Evolutionary conservation across 2,113 vertebrate genomes (phyloP).

Genomic region (Apodemus sylvaticus): DNA sequence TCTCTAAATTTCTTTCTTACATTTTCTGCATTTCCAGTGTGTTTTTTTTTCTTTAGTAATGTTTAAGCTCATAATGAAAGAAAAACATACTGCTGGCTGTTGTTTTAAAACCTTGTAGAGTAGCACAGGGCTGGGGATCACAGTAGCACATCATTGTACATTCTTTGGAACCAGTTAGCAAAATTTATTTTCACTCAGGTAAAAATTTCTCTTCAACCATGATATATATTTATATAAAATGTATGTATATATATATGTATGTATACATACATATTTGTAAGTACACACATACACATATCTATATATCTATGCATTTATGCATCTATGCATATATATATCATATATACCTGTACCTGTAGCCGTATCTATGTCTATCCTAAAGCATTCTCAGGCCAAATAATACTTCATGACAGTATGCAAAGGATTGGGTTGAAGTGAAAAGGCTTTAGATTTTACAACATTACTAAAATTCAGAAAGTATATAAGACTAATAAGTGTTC

Average conservation of each 20-base stretch:
- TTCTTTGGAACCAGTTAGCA: background rate
- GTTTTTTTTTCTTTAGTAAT: background rate
- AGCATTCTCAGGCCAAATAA: slow-evolving; percentile 7
- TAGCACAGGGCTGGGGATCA: background rate
- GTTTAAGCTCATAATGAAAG: background rate
- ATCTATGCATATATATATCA: too few relatives aligned
- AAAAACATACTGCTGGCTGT: background rate
- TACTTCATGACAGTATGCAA: background rate
- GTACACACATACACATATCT: background rate
- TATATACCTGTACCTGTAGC: too few relatives aligned
- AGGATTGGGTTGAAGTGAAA: background rate
- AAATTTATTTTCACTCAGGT: background rate
- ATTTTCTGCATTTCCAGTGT: background rate
- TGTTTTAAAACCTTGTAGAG: background rate
- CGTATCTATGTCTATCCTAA: background rate
- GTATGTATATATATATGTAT: too few relatives aligned
- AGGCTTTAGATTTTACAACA: background rate
- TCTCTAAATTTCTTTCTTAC: background rate
- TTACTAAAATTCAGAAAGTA: slow-evolving; percentile 15
- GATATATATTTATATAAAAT: background rate
- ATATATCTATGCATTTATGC: too few relatives aligned
- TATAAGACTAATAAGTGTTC: background rate
- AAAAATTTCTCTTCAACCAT: background rate
- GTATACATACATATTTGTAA: background rate
- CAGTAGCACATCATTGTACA: background rate